Conservation (phyloP, 2,797 vertebrate species). For the Pseudomugil gertrudae region DNA sequence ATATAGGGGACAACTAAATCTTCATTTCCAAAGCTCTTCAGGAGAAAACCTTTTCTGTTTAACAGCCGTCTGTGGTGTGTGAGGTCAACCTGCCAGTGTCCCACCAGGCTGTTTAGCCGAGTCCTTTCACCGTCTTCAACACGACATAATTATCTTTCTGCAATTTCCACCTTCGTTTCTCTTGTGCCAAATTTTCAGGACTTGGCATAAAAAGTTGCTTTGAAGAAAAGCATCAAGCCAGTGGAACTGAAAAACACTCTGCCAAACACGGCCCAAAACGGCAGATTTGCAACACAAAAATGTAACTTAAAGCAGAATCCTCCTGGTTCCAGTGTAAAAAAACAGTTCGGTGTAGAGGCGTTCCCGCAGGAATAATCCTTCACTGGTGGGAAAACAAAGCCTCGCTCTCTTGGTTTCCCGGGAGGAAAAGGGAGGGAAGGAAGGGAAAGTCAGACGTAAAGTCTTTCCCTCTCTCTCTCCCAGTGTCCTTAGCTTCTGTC, state of each 20-base stretch:
- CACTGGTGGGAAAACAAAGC: constrained; percentile 24
- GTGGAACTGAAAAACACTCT: too few relatives aligned
- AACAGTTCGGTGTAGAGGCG: not conserved
- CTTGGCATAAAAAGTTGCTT: not conserved
- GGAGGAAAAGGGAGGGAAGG: constrained; percentile 9
- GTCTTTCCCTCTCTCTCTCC: constrained; percentile 12
- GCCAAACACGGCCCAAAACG: constrained; percentile 22
- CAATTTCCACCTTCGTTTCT: constrained; percentile 27
- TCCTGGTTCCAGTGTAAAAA: too few relatives aligned
- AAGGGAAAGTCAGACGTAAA: constrained; percentile 49
- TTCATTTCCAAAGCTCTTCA: too few relatives aligned
- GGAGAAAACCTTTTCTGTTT: too few relatives aligned
- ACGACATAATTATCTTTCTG: constrained; percentile 13
- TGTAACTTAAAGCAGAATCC: too few relatives aligned
- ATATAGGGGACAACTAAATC: not conserved
- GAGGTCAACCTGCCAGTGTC: constrained; percentile 43
- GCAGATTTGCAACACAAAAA: constrained; percentile 5
- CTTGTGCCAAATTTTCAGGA: constrained; percentile 1
- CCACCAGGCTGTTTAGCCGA: constrained; percentile 14
- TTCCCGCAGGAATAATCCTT: constrained; percentile 25
- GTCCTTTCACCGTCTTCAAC: constrained; percentile 12
- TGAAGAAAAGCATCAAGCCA: too few relatives aligned
- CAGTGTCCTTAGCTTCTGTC: constrained; percentile 11
- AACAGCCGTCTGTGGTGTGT: constrained; percentile 9
- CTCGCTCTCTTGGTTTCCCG: constrained; percentile 8